Evolutionary conservation across 30 jellyfish, hydroid and myxozoan species (phyloP).

Genomic region (Chironex yamaguchii): DNA sequence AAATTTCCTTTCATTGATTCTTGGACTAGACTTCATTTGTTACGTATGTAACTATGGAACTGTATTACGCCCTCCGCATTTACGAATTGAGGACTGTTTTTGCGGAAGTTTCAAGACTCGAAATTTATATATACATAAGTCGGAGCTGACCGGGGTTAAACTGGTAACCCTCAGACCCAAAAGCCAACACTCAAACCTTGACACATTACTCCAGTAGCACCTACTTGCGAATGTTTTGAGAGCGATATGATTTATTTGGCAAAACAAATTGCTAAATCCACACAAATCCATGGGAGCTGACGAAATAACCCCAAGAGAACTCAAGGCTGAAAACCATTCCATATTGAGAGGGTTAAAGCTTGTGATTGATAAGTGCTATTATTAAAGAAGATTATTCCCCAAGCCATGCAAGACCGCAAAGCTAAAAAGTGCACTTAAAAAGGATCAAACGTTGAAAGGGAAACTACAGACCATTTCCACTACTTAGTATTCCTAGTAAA

Average conservation of each 20-base stretch:
- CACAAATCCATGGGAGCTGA: slow-evolving; percentile 1
- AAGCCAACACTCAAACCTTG: too few species aligned
- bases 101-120: too few species aligned
- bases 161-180: too few species aligned
- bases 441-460: neutral
- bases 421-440: neutral
- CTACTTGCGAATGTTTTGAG: neutral
- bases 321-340: neutral
- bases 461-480: too few species aligned
- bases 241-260: neutral
- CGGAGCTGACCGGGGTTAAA: too few species aligned
- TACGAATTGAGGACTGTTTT: too few species aligned
- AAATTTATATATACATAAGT: too few species aligned
- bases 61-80: too few species aligned
- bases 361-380: neutral
- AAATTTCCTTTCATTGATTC: too few species aligned
- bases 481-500: too few species aligned
- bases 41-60: too few species aligned
- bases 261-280: neutral
- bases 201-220: neutral
- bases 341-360: neutral
- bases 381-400: neutral
- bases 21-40: too few species aligned
- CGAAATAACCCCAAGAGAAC: neutral
- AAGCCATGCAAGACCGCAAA: neutral